Conservation (phyloP, 2,888 invertebrate species). For the Salticus scenicus region DNA sequence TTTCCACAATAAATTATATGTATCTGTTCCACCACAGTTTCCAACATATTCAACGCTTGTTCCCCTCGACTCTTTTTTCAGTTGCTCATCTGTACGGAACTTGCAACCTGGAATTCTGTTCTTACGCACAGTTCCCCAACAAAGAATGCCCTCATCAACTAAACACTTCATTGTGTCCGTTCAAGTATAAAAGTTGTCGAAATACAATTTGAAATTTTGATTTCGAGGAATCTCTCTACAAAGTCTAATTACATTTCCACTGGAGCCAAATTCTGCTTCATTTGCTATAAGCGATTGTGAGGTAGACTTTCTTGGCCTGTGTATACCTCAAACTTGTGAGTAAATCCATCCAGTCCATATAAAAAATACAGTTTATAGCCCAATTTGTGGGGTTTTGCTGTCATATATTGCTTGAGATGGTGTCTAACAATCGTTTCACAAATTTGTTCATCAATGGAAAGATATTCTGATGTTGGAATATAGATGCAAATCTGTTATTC, state of each 20-base stretch:
- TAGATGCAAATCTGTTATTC: slow-evolving; percentile 15
- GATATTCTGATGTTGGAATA: slow-evolving; percentile 12
- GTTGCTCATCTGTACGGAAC: too few relatives aligned
- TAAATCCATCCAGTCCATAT: slow-evolving; percentile 6
- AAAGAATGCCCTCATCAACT: background rate
- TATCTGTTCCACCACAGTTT: background rate
- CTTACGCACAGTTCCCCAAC: background rate
- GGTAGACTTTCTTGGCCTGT: too few relatives aligned
- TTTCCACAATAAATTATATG: background rate
- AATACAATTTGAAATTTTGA: background rate
- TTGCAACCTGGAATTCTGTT: background rate
- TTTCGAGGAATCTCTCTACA: slow-evolving; percentile 75
- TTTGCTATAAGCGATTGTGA: background rate
- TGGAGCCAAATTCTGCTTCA: slow-evolving; percentile 7
- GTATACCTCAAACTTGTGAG: slow-evolving; percentile 7
- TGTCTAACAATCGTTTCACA: slow-evolving; percentile 5
- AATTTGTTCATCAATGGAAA: slow-evolving; percentile 6
- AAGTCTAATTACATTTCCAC: slow-evolving; percentile 2
- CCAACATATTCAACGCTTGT: background rate
- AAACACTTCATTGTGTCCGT: background rate
- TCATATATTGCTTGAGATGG: slow-evolving; percentile 16
- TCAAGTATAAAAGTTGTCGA: background rate
- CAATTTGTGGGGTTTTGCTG: slow-evolving; percentile 27
- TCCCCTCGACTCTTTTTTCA: too few relatives aligned
- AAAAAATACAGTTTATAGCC: slow-evolving; percentile 19